phyloP scores from a whole-genome alignment of 2,113 vertebrate genomes.

The Silurus asotus region DNA sequence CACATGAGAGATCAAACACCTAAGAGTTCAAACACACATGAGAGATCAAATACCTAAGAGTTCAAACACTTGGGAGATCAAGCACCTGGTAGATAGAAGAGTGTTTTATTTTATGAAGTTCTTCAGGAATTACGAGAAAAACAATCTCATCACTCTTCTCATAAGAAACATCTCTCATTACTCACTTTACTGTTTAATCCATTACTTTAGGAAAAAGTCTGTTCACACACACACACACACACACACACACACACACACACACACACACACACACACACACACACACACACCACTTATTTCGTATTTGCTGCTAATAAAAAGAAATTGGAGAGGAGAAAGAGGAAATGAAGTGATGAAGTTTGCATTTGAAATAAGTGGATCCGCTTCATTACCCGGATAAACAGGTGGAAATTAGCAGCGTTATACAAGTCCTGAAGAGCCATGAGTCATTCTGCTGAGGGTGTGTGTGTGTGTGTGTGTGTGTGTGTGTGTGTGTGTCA shows the following conservation, averaged over 20 bases:
- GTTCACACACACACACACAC: background rate
- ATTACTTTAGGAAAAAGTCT: background rate
- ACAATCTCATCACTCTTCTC: background rate
- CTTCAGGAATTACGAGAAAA: background rate
- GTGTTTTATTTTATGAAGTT: too few species aligned
- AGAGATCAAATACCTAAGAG: too few species aligned
- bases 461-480: constrained; percentile 30
- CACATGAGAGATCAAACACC: too few species aligned
- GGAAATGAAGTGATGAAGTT: background rate
- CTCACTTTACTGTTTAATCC: background rate
- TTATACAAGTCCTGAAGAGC: background rate
- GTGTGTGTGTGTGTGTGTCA: constrained; percentile 60
- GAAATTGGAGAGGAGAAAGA: background rate
- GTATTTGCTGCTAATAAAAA: constrained; percentile 4
- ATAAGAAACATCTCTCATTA: background rate
- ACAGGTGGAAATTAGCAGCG: background rate
- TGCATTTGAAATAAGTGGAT: background rate
- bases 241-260: background rate
- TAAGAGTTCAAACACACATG: too few species aligned
- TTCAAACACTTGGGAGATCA: too few species aligned
- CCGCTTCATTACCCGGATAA: background rate
- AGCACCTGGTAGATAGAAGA: too few species aligned
- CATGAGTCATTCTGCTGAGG: constrained; percentile 16
- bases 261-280: background rate
- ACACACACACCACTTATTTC: background rate